Conservation (phyloP, 2,888 invertebrate genomes). For the Parnassius glacialis region DNA sequence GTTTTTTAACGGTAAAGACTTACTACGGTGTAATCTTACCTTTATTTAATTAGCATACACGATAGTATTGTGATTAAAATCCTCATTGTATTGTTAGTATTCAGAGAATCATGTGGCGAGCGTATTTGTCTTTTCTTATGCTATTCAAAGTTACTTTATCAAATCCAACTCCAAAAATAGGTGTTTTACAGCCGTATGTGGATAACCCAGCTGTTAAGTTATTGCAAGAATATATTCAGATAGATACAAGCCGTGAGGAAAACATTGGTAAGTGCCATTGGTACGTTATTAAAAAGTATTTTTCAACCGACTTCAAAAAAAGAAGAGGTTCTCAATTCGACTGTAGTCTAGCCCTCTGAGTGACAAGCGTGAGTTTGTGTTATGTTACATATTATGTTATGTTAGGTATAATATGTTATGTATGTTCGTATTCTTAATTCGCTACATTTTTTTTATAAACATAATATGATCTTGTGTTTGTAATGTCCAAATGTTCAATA, state of each 20-base stretch:
- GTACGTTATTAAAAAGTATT: neutral
- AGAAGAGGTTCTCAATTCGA: neutral
- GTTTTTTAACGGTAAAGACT: too few relatives aligned
- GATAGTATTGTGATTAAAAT: neutral
- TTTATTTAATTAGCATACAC: constrained; percentile 8
- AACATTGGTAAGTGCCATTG: constrained; percentile 45
- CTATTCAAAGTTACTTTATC: constrained; percentile 3
- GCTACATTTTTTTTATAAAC: too few relatives aligned
- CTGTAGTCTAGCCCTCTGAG: neutral
- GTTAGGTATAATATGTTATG: too few relatives aligned
- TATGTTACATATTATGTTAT: too few relatives aligned
- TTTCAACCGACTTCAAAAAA: neutral
- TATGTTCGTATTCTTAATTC: too few relatives aligned
- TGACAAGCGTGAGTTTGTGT: too few relatives aligned
- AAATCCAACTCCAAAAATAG: constrained; percentile 17
- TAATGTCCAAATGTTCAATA: too few relatives aligned
- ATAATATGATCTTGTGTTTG: too few relatives aligned
- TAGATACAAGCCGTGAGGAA: constrained; percentile 50
- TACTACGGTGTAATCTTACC: neutral
- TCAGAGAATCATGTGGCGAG: constrained; percentile 13
- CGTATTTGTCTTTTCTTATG: constrained; percentile 5
- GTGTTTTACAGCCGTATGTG: constrained; percentile 31
- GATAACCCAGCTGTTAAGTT: constrained; percentile 44
- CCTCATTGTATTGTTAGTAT: constrained; percentile 5
- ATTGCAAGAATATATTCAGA: constrained; percentile 53